Evolutionary conservation across 2,113 vertebrate genomes (phyloP), one percentile per base, ranked within the genome.

Genomic region (Phainopepla nitens): DNA sequence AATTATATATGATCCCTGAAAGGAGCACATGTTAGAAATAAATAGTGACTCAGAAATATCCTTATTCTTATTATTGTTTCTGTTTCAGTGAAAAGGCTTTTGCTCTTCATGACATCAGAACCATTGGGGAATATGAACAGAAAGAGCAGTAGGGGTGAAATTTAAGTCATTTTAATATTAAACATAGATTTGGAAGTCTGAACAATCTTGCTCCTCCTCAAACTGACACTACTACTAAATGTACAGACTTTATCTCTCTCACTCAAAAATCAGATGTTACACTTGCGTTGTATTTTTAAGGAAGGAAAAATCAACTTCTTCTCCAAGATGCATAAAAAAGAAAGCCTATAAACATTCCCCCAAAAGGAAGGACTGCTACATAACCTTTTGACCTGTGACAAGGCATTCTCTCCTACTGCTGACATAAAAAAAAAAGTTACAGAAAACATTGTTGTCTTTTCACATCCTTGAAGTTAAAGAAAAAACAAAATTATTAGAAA

Each of bases 351-450:
- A 79, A 89, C 61, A 94, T 21, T 72, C 44, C 3, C 9, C n/a
- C 20, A 33, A 57, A 96, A 94, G 94, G 94, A 96, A 96, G 73
- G 25, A 44, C 90, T 97, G 96, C 49, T 75, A 33, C 23, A 44
- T 71, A 89, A 92, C 86, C 86, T 92, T 84, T 53, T 91, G 81
- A 78, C 81, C 83, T 64, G 44, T 66, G 35, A 84, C 45, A 94
- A 85, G 56, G n/a, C 58, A 82, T 49, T 87, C 70, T 71, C 62
- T 70, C 8, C n/a, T 76, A 58, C 5, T 60, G 49, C 5, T 66
- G 62, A 58, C 1, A 1, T 31, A 16, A 72, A 77, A 76, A 42
- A 86, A 71, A 79, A 53, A 83, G n/a, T 36, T 44, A 70, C 22
- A 39, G 71, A 78, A 47, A 22, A 23, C 4, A 17, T 7, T 44